A percentile compares a stretch with the other conserved stretches of the same genome.
Conservation (phyloP, 2,113 vertebrate genomes). For the Cacatua alba region DNA sequence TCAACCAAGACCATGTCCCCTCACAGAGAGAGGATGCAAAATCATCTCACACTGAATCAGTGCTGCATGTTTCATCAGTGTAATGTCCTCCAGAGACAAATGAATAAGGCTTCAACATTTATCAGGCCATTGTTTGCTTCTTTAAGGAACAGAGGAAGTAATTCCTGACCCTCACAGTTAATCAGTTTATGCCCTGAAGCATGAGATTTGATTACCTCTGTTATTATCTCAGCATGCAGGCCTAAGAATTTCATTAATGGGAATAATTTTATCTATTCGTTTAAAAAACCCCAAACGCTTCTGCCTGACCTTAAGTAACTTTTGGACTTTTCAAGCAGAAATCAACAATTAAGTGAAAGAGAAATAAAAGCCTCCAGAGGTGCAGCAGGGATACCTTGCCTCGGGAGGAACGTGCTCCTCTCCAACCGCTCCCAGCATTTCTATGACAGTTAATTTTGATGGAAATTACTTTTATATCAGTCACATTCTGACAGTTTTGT, state of each 20-base stretch:
- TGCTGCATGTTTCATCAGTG: accelerated
- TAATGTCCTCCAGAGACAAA: background rate
- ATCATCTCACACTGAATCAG: background rate
- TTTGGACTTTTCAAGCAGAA: conserved; percentile 32
- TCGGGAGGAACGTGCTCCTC: background rate
- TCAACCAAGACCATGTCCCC: accelerated
- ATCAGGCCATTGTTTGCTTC: background rate
- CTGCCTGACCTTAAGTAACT: conserved; percentile 37
- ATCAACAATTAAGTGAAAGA: background rate
- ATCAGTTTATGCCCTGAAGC: conserved; percentile 41
- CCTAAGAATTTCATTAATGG: conserved; percentile 42
- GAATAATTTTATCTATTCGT: conserved; percentile 42
- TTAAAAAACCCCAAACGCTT: background rate
- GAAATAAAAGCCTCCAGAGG: background rate
- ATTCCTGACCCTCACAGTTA: conserved; percentile 11
- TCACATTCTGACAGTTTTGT: conserved; percentile 9
- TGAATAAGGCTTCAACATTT: background rate
- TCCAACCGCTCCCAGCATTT: background rate
- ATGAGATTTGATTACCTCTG: conserved; percentile 32
- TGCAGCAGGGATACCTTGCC: background rate
- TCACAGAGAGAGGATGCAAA: background rate
- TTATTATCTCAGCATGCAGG: conserved; percentile 44
- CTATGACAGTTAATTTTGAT: background rate
- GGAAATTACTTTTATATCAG: background rate
- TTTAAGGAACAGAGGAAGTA: background rate